Evolutionary conservation across 2,113 vertebrate genomes (phyloP).

Genomic region (Phrynosoma blainvillii): DNA sequence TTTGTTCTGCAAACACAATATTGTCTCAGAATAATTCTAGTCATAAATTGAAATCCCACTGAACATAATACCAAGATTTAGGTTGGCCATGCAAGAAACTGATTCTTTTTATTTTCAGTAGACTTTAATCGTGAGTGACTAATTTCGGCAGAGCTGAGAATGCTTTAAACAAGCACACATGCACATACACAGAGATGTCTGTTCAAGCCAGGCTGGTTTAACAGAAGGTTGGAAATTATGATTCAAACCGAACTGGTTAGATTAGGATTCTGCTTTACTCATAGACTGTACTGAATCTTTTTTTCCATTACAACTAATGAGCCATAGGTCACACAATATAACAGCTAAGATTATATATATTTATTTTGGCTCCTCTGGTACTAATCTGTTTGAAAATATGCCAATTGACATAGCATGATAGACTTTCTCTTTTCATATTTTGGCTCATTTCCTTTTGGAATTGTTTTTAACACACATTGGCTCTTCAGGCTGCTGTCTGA

Average conservation of each 20-base stretch:
- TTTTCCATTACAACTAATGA: slow-evolving; percentile 33
- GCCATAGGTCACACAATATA: slow-evolving; percentile 60
- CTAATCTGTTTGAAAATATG: slow-evolving; percentile 53
- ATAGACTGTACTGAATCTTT: background rate
- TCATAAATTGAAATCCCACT: background rate
- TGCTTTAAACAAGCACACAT: background rate
- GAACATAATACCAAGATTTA: background rate
- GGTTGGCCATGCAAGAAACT: background rate
- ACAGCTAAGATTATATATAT: slow-evolving; percentile 51
- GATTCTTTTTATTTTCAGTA: slow-evolving; percentile 21
- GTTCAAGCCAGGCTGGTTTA: background rate
- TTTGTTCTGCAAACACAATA: background rate
- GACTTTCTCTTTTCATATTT: slow-evolving; percentile 55
- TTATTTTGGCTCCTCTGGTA: slow-evolving; percentile 53
- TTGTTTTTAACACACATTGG: slow-evolving; percentile 37
- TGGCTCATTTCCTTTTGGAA: slow-evolving; percentile 50
- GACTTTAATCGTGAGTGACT: slow-evolving; percentile 28
- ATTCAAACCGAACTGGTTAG: slow-evolving; percentile 24
- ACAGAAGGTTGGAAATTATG: background rate
- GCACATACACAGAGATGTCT: background rate
- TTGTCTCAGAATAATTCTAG: background rate
- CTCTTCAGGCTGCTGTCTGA: slow-evolving; percentile 45
- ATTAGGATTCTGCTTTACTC: slow-evolving; percentile 31
- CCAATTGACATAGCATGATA: slow-evolving; percentile 52
- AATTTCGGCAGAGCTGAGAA: background rate